Evolutionary conservation across 2,888 invertebrate genomes (phyloP), one percentile per base, ranked within the genome.

Genomic region (Adelognathus sp.): DNA sequence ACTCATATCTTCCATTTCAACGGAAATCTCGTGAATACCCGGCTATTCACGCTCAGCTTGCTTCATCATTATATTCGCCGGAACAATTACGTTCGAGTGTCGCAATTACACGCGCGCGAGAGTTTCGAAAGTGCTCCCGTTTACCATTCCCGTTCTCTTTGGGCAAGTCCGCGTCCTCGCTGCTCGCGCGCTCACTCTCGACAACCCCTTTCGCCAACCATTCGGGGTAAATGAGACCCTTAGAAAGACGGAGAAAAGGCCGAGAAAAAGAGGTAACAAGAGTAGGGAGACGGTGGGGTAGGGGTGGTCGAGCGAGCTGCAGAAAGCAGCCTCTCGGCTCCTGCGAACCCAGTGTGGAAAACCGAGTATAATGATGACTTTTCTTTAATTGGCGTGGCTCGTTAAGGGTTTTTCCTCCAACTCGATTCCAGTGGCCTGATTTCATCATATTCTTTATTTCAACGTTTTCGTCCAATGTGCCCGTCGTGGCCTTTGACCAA

Each of bases 81-180:
- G 71, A 80, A 81, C 83, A 83, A 83, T 83, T 83, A 83, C 71
- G 76, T 76, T 76, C 77, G 82, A 83, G 79, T 82, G 79, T 69
- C 61, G 70, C 82, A 83, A 83, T 82, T 83, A 83, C 77, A 71
- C 67, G 66, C 56, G 70, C 75, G 75, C 61, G 73, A 61, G 61
- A 50, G 77, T n/a, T n/a, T 63, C 75, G 75, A 79, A 75, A 75
- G 75, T 64, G 33, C n/a, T 0, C 50, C 58, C 75, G 71, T 79
- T 75, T 79, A 79, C 75, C 61, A 61, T 67, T 54, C 31, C 41
- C 66, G 36, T 70, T 79, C n/a, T 75, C 71, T 79, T 72, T 50
- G 71, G 61, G 50, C 41, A 50, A 50, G 16, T 67, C 50, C 24
- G n/a, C n/a, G 52, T 71, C 61, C 66, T 71, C 31, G 39, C 66